Base-by-base conservation (phyloP, 1,140 invertebrate species). In the Drosophila nannoptera region DNA sequence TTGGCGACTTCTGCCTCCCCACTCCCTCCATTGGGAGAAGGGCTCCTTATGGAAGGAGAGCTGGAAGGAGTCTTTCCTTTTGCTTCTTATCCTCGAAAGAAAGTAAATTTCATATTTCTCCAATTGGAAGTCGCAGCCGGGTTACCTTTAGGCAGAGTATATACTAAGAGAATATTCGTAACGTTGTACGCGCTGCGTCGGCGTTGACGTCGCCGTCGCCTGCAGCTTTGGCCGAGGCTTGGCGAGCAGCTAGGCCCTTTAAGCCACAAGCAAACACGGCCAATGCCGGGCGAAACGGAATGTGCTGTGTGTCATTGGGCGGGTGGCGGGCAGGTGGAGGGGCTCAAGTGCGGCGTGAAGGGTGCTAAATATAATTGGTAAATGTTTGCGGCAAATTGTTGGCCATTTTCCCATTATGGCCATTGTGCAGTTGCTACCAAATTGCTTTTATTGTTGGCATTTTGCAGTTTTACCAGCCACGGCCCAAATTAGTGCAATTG, bases 341-440 rank as follows among this genome's bases (percentile, higher is more conserved):
- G 8, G n/a, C 0, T 33, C 2, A 22, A 22, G 22, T 22, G 22
- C 22, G 22, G 22, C 22, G 22, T 49, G 50, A 58, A 50, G 38
- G 64, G 22, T 61, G 60, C 77, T 63, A 55, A 80, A 78, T 78
- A 78, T 78, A 77, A 82, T 81, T 81, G 78, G 54, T 64, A 71
- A 69, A 61, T 81, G 81, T 66, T 71, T 77, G 66, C 66, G 64
- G 77, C 73, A 69, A 81, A 80, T 80, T 72, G 69, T 78, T 61
- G 73, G 54, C 46, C 62, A 68, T 77, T 64, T 52, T 64, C 69
- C 74, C 77, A 81, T 82, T 71, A 78, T 71, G 70, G 77, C 78
- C 66, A 58, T 65, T 64, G 60, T 56, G 66, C 43, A 74, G 77
- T 77, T 82, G 73, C 54, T 58, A 35, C 59, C 70, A 81, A 82